Evolutionary conservation across 2,888 invertebrate species (phyloP).

Genomic region (Syritta pipiens): DNA sequence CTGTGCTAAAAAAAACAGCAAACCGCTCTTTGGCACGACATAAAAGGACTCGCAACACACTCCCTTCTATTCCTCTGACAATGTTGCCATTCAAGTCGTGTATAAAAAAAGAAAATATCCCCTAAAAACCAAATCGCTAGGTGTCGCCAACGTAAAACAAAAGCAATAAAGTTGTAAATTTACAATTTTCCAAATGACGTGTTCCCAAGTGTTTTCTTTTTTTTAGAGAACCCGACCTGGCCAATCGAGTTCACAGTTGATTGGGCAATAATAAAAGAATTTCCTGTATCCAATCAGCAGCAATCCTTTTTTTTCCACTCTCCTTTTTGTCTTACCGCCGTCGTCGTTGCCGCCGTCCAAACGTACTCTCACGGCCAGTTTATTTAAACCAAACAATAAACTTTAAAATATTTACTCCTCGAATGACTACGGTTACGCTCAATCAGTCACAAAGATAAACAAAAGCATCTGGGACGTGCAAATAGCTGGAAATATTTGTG

Average conservation of each 20-base stretch:
- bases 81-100: too few species aligned
- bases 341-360: not conserved
- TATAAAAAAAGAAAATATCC: too few species aligned
- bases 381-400: conserved; percentile 63
- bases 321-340: not conserved
- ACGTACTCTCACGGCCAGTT: conserved; percentile 5
- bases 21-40: too few species aligned
- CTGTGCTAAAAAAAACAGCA: too few species aligned
- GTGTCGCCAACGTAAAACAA: conserved; percentile 1
- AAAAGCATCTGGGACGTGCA: conserved; percentile 67
- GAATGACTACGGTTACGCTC: conserved; percentile 56
- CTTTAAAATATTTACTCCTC: conserved; percentile 58
- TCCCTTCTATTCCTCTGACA: too few species aligned
- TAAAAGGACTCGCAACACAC: too few species aligned
- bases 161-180: conserved; percentile 14
- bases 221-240: conserved; percentile 13
- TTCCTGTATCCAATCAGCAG: conserved; percentile 52
- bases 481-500: conserved; percentile 44
- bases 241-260: conserved; percentile 40
- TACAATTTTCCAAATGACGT: conserved; percentile 16
- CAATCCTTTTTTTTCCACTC: conserved; percentile 21
- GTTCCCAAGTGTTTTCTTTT: conserved; percentile 2
- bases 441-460: conserved; percentile 67
- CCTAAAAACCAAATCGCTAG: not conserved
- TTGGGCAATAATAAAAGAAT: conserved; percentile 45